A percentile compares a stretch with the other conserved stretches of the same genome.
Conservation (phyloP, 2,113 vertebrate species). For the Cyprinodon variegatus region DNA sequence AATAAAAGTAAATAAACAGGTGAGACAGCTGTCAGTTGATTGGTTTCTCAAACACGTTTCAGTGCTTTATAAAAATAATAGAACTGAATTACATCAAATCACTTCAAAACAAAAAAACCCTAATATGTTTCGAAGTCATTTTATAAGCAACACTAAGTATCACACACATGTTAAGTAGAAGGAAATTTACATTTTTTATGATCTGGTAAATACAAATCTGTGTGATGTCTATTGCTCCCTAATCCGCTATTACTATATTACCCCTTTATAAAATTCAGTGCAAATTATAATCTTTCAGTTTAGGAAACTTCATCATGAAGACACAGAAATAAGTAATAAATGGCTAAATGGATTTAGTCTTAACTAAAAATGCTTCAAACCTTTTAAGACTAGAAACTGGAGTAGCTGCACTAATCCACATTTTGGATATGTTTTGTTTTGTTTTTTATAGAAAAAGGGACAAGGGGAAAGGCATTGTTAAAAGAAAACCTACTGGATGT, state of each 20-base stretch:
- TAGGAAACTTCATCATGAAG: background rate
- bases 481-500: too few relatives aligned
- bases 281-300: background rate
- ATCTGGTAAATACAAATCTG: background rate
- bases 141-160: background rate
- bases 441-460: too few relatives aligned
- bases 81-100: background rate
- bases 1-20: slow-evolving; percentile 9
- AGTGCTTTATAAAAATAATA: background rate
- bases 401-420: too few relatives aligned
- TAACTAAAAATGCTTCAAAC: too few relatives aligned
- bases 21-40: background rate
- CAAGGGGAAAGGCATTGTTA: too few relatives aligned
- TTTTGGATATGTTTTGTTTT: too few relatives aligned
- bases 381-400: too few relatives aligned
- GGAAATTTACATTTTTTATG: background rate
- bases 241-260: background rate
- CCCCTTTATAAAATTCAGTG: background rate
- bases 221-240: too few relatives aligned
- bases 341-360: too few relatives aligned
- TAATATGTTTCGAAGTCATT: background rate
- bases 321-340: background rate
- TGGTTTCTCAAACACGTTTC: background rate
- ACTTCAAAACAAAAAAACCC: background rate
- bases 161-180: background rate